Base-by-base conservation (phyloP, 1,140 invertebrate genomes). In the Bombus sylvicola region DNA sequence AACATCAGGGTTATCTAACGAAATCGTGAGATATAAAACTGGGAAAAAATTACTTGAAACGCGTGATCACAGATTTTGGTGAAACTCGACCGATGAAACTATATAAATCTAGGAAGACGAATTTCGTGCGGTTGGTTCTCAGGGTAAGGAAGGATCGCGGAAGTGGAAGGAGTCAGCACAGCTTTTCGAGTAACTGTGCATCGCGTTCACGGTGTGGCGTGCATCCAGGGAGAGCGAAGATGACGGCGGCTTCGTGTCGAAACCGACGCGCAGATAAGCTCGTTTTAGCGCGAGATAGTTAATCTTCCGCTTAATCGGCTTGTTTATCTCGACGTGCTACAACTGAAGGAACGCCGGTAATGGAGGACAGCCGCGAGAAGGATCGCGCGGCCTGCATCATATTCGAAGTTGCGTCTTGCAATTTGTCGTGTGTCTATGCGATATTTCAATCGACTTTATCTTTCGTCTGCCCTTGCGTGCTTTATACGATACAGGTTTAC, bases 241-340 rank as follows among this genome's bases (percentile, higher is more conserved):
- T 59, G 64, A 59, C 75, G 75, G 64, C 75, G 75, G 82, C 47
- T 66, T 78, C 82, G 82, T 84, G 82, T 84, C 82, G 82, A 84
- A 84, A 84, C 82, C 75, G 39, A 71, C 75, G 75, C 82, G 39
- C 75, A 79, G 82, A 84, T 84, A 84, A 84, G 82, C 82, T 84
- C 76, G 82, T 84, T 84, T 84, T 84, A 84, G 66, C 82, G 82
- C 82, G 82, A 79, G 82, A 84, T 84, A 84, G 82, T 84, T 84
- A 84, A 84, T 84, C 82, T 84, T 84, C 66, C 82, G 75, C 53
- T 79, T 79, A 84, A 84, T 84, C 82, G 82, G 82, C 82, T 71
- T 85, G 76, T 85, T 79, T 80, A 85, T 85, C 83, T 85, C 83
- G 83, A 85, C 83, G 83, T 80, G 77, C 2, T 80, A 84, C 82